Evolutionary conservation across 2,113 vertebrate genomes (phyloP).

Genomic region (Pseudonaja textilis): DNA sequence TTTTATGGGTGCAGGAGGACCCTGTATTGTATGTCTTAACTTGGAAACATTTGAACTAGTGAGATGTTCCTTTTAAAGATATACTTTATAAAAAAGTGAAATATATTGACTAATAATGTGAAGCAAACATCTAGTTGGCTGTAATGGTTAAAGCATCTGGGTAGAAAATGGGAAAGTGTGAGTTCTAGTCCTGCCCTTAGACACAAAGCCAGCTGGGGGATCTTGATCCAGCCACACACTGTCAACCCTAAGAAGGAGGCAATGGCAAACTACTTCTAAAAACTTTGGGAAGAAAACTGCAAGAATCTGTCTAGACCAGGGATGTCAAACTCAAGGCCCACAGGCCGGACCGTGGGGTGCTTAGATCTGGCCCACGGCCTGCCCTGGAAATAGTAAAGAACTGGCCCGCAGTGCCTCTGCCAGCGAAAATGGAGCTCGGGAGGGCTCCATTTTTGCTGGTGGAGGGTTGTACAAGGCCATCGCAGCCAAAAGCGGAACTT

Average conservation of each 20-base stretch:
- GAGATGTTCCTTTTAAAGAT: constrained; percentile 7
- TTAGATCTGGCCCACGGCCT: no score
- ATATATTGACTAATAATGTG: constrained; percentile 4
- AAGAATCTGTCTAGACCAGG: not conserved
- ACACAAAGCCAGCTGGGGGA: not conserved
- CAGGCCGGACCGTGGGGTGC: no score
- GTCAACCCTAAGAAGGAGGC: not conserved
- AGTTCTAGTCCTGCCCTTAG: not conserved
- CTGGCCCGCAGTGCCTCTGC: no score
- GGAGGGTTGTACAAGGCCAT: no score
- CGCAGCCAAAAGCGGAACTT: no score
- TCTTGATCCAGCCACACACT: not conserved
- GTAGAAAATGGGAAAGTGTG: not conserved
- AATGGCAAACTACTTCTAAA: not conserved
- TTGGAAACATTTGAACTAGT: not conserved
- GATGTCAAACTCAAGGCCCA: no score
- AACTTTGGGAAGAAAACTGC: not conserved
- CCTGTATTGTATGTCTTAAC: not conserved
- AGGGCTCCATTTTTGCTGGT: no score
- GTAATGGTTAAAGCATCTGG: not conserved
- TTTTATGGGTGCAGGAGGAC: not conserved
- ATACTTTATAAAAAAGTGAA: not conserved
- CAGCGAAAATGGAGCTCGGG: no score
- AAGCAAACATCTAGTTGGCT: not conserved
- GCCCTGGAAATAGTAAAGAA: no score